Conservation (phyloP, 2,113 vertebrate species). For the Mobula birostris region DNA sequence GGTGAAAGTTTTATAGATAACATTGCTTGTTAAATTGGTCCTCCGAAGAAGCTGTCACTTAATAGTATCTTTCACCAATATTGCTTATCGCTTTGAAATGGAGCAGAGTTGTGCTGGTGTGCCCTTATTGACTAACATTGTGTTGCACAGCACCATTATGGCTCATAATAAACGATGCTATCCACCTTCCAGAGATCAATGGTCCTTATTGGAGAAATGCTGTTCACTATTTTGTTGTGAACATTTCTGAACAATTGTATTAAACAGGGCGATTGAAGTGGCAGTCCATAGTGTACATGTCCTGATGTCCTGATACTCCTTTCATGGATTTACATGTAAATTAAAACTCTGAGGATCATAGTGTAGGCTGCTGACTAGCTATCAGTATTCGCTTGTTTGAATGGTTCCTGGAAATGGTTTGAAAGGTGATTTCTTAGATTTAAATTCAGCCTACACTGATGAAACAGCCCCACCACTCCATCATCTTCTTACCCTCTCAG, state of each 20-base stretch:
- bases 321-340: too few relatives aligned
- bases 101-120: background rate
- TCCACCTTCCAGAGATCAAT: background rate
- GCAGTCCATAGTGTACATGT: too few relatives aligned
- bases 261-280: background rate
- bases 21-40: conserved; percentile 81
- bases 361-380: too few relatives aligned
- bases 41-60: conserved; percentile 86
- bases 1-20: conserved; percentile 98
- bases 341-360: too few relatives aligned
- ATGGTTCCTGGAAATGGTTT: too few relatives aligned
- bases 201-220: background rate
- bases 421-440: too few relatives aligned
- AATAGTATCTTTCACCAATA: background rate
- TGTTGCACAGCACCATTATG: background rate
- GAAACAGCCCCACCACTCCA: too few relatives aligned
- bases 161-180: background rate
- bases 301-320: too few relatives aligned
- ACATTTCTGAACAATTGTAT: background rate
- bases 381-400: too few relatives aligned
- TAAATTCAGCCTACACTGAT: too few relatives aligned
- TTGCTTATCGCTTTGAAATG: conserved; percentile 9
- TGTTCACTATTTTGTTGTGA: background rate
- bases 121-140: background rate
- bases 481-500: too few relatives aligned